phyloP scores from a whole-genome alignment of 2,888 invertebrate species.

The Calliopum simillimum region DNA sequence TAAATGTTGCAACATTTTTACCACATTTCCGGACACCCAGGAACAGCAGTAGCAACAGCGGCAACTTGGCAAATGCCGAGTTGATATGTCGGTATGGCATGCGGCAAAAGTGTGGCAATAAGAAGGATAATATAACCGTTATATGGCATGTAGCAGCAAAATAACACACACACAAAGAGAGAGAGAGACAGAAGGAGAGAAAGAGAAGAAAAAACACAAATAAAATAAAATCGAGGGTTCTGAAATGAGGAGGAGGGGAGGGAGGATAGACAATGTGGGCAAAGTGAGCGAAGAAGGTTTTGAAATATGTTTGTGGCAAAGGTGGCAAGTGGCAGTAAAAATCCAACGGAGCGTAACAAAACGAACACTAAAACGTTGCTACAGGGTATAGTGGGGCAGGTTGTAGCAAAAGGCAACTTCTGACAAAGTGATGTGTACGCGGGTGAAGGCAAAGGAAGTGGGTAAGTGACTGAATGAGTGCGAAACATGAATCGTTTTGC shows the following conservation, averaged over 20 bases:
- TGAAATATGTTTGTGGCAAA: slow-evolving; percentile 61
- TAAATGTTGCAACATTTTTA: slow-evolving; percentile 48
- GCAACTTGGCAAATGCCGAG: slow-evolving; percentile 13
- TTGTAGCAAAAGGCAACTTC: slow-evolving; percentile 36
- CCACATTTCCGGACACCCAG: slow-evolving; percentile 52
- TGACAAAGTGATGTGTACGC: slow-evolving; percentile 25
- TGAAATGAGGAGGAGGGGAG: slow-evolving; percentile 19
- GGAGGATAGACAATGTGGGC: not conserved
- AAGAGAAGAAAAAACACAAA: not conserved
- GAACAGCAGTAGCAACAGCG: slow-evolving; percentile 40
- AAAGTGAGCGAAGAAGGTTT: slow-evolving; percentile 47
- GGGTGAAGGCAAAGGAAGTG: slow-evolving; percentile 5
- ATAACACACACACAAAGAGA: slow-evolving; percentile 7
- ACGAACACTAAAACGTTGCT: not conserved
- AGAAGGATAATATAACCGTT: slow-evolving; percentile 65
- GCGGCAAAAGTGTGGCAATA: slow-evolving; percentile 62
- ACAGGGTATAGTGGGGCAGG: not conserved
- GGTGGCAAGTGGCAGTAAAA: slow-evolving; percentile 54
- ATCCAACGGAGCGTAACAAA: slow-evolving; percentile 37
- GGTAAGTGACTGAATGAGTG: slow-evolving; percentile 59
- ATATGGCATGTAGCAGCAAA: slow-evolving; percentile 34
- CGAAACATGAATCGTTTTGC: slow-evolving; percentile 53
- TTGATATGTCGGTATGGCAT: slow-evolving; percentile 22
- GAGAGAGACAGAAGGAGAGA: slow-evolving; percentile 3
- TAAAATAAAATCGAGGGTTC: slow-evolving; percentile 26